Conservation (phyloP, 2,888 invertebrate species). For the Dicranocentrus wangi region DNA sequence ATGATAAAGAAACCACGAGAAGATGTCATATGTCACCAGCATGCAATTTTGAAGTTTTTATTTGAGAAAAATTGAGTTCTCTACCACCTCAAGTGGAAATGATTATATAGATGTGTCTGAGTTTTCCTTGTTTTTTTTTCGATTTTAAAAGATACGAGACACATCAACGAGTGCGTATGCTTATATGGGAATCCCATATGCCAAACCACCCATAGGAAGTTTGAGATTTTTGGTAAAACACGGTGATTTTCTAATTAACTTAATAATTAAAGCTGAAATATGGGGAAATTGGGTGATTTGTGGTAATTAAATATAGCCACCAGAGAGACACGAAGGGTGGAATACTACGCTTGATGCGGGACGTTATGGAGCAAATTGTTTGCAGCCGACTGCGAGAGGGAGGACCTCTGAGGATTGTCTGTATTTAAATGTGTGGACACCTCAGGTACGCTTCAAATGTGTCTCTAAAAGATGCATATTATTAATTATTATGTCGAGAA, state of each 20-base stretch:
- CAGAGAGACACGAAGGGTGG: slow-evolving; percentile 83
- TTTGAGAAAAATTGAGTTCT: too few relatives aligned
- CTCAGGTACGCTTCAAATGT: slow-evolving; percentile 78
- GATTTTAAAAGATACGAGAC: slow-evolving; percentile 69
- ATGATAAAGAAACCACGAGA: neutral
- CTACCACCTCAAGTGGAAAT: too few relatives aligned
- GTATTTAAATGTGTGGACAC: slow-evolving; percentile 92
- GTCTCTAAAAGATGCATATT: neutral
- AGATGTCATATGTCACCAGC: neutral
- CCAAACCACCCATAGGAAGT: slow-evolving; percentile 69
- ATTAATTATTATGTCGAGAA: neutral
- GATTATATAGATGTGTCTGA: too few relatives aligned
- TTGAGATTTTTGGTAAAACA: slow-evolving; percentile 70
- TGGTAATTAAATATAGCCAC: slow-evolving; percentile 77
- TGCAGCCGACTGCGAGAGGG: slow-evolving; percentile 77
- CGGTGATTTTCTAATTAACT: too few relatives aligned
- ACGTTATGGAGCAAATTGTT: slow-evolving; percentile 82
- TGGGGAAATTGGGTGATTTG: neutral
- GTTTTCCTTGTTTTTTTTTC: too few relatives aligned
- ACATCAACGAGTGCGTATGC: slow-evolving; percentile 67
- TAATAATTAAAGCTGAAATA: slow-evolving; percentile 7
- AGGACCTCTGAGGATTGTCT: slow-evolving; percentile 86
- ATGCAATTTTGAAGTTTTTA: too few relatives aligned
- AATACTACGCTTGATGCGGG: slow-evolving; percentile 82
- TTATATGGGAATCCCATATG: slow-evolving; percentile 71